Evolutionary conservation across 2,797 vertebrate species (phyloP), one percentile per base, ranked within the genome.

Genomic region (Limnodromus scolopaceus): DNA sequence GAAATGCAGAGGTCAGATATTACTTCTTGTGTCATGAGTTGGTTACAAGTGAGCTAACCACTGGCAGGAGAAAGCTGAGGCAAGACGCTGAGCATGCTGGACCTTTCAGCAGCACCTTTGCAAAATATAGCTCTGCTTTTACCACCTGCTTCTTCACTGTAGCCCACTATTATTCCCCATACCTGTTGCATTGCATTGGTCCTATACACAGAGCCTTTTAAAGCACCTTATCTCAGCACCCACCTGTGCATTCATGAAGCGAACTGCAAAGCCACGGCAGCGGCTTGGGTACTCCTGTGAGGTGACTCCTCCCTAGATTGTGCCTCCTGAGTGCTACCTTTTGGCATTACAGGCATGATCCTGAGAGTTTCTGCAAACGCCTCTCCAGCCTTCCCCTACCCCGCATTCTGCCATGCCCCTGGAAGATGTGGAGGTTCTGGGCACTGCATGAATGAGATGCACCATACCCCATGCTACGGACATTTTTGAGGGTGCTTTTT

Each of bases 381-480:
- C 6, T 71, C 8, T 3, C 10, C 17, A 74, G 15, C 13, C 19
- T 39, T 36, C 20, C 22, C 13, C 58, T 51, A 24, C 3, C 1
- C 10, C 0, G 0, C 3, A 2, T 16, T 8, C 14, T 49, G 11
- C n/a, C 17, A 4, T 57, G 13, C 2, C 3, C 13, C 4, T 2
- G 8, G 12, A 57, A 14, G 9, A 75, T 5, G 2, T 5, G 22
- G 14, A 54, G 16, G 4, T 16, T 11, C 7, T 4, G 30, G 13
- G 15, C 2, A 28, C 5, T 30, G 10, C 4, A 3, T 23, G 53
- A 60, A 36, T 43, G 13, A 66, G 22, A 16, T 8, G 25, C 20
- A 61, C 13, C 5, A 6, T 30, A 24, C 10, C 4, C 19, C 45
- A 23, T 0, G 0, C 28, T n/a, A 4, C 7, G 7, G 45, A 45